Conservation (phyloP, 2,113 vertebrate genomes). For the Acanthisitta chloris region DNA sequence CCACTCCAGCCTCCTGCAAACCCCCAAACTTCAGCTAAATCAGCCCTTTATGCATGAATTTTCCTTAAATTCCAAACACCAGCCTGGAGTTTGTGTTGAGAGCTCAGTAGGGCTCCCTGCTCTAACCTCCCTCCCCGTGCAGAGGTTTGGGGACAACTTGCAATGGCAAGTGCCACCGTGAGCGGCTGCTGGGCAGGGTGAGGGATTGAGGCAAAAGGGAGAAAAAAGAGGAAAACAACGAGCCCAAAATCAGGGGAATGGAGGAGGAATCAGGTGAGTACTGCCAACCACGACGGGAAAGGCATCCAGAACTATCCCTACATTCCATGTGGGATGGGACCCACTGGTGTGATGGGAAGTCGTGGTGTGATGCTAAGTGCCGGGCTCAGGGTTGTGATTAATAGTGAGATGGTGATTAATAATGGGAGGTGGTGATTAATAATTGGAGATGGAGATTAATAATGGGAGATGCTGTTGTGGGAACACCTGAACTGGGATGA, state of each 20-base stretch:
- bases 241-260: not conserved
- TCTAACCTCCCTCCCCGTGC: fast-evolving
- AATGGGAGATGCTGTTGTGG: not conserved
- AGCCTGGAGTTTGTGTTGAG: not conserved
- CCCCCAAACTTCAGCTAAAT: not conserved
- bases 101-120: not conserved
- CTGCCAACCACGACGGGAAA: not conserved
- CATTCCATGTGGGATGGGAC: fast-evolving
- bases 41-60: fast-evolving
- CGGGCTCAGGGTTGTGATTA: fast-evolving
- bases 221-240: fast-evolving
- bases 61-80: fast-evolving
- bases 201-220: not conserved
- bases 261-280: fast-evolving
- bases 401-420: not conserved
- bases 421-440: not conserved
- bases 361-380: fast-evolving
- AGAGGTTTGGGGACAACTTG: not conserved
- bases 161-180: not conserved
- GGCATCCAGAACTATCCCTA: fast-evolving
- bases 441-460: not conserved
- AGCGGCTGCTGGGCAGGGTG: fast-evolving
- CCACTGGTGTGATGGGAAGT: fast-evolving
- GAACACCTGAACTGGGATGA: fast-evolving
- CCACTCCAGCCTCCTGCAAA: not conserved